Base-by-base conservation (phyloP, 2,888 invertebrate species). In the Leptura quadrifasciata region DNA sequence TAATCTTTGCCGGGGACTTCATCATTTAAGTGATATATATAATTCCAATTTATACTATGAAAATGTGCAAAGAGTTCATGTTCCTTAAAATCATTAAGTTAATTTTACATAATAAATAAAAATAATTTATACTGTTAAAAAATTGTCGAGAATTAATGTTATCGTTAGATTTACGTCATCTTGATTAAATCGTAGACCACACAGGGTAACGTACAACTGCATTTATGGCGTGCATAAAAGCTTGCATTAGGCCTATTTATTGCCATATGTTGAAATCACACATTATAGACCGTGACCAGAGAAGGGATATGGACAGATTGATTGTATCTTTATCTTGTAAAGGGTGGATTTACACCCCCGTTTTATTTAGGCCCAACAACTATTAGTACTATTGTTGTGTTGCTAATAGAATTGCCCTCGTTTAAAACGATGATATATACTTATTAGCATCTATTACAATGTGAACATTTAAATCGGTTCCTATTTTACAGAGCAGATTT, bases 281-380 rank as follows among this genome's bases (percentile, higher is more conserved):
- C 82, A 80, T 75, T 72, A 76, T 76, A 75, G 70, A 74, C 80
- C 82, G 80, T 82, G 83, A 82, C 84, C 83, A 78, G 76, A 83
- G 79, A 76, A 80, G 82, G 80, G 79, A 79, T 79, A 79, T 74
- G 77, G 81, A 84, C 84, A 84, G 85, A 86, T 85, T 85, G 86
- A 86, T 86, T 86, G 85, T 86, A 86, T 86, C 86, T 86, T 86
- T 87, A 85, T 86, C 85, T 85, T 85, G 83, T 84, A 83, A 84
- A 83, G 86, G 86, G 85, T 85, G 86, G 83, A 84, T 84, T 85
- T 81, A 84, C 86, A 80, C 84, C 84, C 85, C 84, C 71, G 71
- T 71, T 60, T 61, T 71, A 71, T 71, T 71, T 71, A 24, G 54
- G 18, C 57, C 61, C 84, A 80, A 80, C 76, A 80, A 81, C 84